Percentiles rank a stretch among this genome's conserved stretches.
Conservation (phyloP, 2,888 invertebrate species). For the Oligia latruncula region DNA sequence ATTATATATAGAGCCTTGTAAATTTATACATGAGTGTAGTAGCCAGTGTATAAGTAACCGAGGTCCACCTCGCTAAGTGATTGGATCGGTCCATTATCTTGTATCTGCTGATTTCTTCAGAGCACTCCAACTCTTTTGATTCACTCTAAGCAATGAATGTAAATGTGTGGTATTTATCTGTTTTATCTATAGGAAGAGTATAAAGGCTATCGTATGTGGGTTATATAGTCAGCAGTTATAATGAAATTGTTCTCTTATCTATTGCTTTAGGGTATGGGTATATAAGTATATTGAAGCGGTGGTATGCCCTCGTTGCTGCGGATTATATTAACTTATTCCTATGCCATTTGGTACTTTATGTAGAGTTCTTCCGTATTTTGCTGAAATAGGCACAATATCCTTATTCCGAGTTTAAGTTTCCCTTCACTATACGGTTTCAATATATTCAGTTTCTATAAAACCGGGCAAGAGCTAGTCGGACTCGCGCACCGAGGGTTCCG, state of each 20-base stretch:
- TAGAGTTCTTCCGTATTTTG: background rate
- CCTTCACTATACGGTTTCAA: too few species aligned
- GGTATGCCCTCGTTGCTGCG: slow-evolving; percentile 33
- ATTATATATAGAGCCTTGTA: slow-evolving; percentile 65
- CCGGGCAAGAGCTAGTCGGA: too few species aligned
- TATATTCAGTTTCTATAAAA: background rate
- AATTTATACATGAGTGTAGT: slow-evolving; percentile 68
- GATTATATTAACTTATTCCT: slow-evolving; percentile 38
- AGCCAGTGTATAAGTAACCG: slow-evolving; percentile 72
- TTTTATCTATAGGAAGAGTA: slow-evolving; percentile 56
- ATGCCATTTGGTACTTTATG: slow-evolving; percentile 6
- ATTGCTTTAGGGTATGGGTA: slow-evolving; percentile 45
- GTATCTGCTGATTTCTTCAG: slow-evolving; percentile 81
- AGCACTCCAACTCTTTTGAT: slow-evolving; percentile 75
- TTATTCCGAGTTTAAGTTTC: background rate
- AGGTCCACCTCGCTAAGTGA: slow-evolving; percentile 83
- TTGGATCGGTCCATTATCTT: slow-evolving; percentile 83
- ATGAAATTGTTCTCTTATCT: slow-evolving; percentile 63
- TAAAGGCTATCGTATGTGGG: slow-evolving; percentile 38
- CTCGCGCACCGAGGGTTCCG: too few species aligned
- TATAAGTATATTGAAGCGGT: slow-evolving; percentile 49
- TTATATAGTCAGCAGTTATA: slow-evolving; percentile 58
- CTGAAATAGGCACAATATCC: background rate
- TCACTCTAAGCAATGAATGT: slow-evolving; percentile 77
- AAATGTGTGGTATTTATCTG: slow-evolving; percentile 71